Percentiles rank a stretch among this genome's conserved stretches.
Conservation (phyloP, 2,797 vertebrate genomes). For the Tarsius wallacei region DNA sequence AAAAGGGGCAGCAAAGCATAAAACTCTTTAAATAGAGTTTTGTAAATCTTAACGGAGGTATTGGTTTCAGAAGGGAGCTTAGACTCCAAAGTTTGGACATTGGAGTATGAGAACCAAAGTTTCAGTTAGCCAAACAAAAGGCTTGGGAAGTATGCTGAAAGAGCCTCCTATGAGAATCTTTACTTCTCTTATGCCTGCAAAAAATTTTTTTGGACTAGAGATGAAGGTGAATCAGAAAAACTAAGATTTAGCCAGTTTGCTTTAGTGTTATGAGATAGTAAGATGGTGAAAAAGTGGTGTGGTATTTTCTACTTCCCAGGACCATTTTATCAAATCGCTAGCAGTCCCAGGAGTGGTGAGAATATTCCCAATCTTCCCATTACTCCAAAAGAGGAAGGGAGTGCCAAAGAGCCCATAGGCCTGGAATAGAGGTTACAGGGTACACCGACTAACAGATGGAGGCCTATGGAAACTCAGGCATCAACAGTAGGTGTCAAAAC, state of each 20-base stretch:
- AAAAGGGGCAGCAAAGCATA: neutral
- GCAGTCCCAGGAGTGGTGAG: neutral
- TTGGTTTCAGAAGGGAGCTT: neutral
- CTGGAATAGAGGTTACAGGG: fast-evolving
- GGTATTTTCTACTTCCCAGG: neutral
- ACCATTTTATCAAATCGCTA: neutral
- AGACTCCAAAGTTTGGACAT: neutral
- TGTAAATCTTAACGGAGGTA: neutral
- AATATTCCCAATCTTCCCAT: neutral
- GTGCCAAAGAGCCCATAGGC: neutral
- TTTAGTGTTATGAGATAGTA: fast-evolving
- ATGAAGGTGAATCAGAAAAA: neutral
- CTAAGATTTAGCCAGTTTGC: neutral
- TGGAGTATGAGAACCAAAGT: neutral
- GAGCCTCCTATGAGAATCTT: neutral
- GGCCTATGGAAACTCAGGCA: neutral
- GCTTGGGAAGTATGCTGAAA: neutral
- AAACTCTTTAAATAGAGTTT: neutral
- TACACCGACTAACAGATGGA: fast-evolving
- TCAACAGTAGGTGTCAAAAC: neutral
- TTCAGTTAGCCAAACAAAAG: neutral
- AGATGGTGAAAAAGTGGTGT: neutral
- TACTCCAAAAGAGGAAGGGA: neutral
- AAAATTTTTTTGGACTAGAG: neutral
- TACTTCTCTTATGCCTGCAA: neutral